Base-by-base conservation (phyloP, 2,797 vertebrate genomes). In the Aphelocoma californica region DNA sequence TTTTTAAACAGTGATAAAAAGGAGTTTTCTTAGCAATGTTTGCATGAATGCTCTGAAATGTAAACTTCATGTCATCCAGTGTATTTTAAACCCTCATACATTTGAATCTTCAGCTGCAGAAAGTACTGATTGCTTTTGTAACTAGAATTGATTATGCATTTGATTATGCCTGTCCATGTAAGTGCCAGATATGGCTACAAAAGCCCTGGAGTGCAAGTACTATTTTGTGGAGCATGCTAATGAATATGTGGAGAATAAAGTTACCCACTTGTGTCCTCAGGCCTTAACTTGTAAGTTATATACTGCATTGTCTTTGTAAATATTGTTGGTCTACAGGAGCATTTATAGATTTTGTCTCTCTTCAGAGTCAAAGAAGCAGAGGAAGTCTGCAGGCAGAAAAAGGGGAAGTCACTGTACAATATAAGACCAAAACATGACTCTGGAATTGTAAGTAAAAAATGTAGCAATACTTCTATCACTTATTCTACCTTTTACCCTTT, bases 341-440 rank as follows among this genome's bases (percentile, higher is more conserved):
- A 58, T 67, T 93, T 79, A 82, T n/a, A 61, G 71, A 19, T 90
- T 69, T 95, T 95, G 42, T 96, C 42, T 87, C 34, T 56, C 34
- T 88, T 74, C 95, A 99, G 99, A 96, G 98, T 99, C 82, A 99
- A 99, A 97, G 98, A 98, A 96, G 99, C 99, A 25, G 99, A 99
- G 91, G 99, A 99, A 93, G 98, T 98, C 91, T 99, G 99, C 96
- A 98, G 98, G 48, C 99, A 99, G 97, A 99, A 98, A 81, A 99
- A 99, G 95, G 99, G 99, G 83, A 99, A 99, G 95, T 98, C 98
- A 0, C 98, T 99, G 32, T 99, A 99, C 97, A 99, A 99, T 85
- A 98, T 99, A 97, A 99, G 99, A 98, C 99, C 99, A 87, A 99
- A 99, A 98, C 99, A 99, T 12, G 98, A 99, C 70, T 98, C 99